Percentiles rank a stretch among this genome's conserved stretches.
These are phyloP conservation scores for Cheilosia scutellata DNA, from an alignment of 2,888 invertebrate genomes.

Conservation along the genomic window DNA sequence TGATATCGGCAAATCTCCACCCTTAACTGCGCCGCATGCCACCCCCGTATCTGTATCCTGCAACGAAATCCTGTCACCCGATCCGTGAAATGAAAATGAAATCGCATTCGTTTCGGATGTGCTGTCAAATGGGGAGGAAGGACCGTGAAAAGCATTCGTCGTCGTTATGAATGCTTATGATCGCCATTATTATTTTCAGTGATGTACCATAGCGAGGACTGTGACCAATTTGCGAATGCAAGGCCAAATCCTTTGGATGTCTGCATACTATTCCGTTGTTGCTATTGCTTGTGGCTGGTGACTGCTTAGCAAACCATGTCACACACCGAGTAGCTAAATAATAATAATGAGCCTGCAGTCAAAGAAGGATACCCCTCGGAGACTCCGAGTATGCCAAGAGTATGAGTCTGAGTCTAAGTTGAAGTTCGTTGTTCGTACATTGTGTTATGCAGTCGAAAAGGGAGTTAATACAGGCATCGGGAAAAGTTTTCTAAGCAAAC, in stretches of 20 bases:
- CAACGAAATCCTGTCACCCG: conserved; percentile 65
- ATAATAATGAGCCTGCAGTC: conserved; percentile 69
- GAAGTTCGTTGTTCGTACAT: conserved; percentile 35
- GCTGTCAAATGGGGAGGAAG: conserved; percentile 65
- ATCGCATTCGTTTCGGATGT: conserved; percentile 73
- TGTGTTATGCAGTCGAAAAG: conserved; percentile 29
- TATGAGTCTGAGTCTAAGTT: conserved; percentile 20
- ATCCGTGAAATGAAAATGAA: conserved; percentile 75
- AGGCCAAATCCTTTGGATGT: conserved; percentile 25
- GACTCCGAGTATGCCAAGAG: background rate
- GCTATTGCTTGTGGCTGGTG: conserved; percentile 22
- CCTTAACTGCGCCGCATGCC: conserved; percentile 12
- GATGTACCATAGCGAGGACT: conserved; percentile 51
- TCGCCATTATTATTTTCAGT: conserved; percentile 55
- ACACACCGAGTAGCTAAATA: conserved; percentile 72
- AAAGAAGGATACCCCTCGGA: conserved; percentile 18
- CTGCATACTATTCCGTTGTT: background rate
- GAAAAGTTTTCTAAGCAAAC: conserved; percentile 67
- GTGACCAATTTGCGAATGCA: conserved; percentile 63
- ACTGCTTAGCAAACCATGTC: conserved; percentile 69
- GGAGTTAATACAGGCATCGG: conserved; percentile 39
- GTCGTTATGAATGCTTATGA: conserved; percentile 69
- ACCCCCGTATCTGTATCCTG: conserved; percentile 57
- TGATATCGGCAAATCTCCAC: conserved; percentile 53
- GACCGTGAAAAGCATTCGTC: conserved; percentile 69